Percentiles rank a stretch among this genome's conserved stretches.
These are phyloP conservation scores for Diprion similis DNA, from an alignment of 1,140 invertebrate species.

Conservation along the genomic window DNA sequence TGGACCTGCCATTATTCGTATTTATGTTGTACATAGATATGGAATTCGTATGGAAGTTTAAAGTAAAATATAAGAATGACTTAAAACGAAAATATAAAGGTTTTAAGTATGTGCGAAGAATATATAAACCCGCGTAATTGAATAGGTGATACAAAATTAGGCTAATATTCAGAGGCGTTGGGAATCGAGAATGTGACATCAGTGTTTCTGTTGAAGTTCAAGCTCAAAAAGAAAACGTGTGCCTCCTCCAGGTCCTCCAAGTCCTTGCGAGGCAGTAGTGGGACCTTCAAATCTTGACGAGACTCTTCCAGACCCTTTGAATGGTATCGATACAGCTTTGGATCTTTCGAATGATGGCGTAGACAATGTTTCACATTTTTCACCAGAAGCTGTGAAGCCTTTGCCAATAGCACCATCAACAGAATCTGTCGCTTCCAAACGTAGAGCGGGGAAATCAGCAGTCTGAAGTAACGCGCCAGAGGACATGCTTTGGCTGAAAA, in stretches of 20 bases:
- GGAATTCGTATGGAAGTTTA: no score
- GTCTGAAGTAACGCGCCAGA: slow-evolving; percentile 20
- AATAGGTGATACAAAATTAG: no score
- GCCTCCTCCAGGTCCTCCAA: neutral
- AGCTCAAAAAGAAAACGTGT: neutral
- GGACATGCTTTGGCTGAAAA: slow-evolving; percentile 9
- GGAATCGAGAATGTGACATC: no score
- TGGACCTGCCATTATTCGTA: no score
- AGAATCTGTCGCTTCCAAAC: slow-evolving; percentile 17
- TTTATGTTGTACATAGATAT: no score
- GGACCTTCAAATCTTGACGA: neutral
- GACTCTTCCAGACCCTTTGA: neutral
- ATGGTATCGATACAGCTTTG: neutral
- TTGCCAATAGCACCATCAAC: slow-evolving; percentile 16
- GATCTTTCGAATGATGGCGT: neutral
- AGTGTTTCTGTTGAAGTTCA: neutral
- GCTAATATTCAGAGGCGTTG: no score
- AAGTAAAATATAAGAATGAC: no score
- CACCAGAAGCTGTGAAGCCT: slow-evolving; percentile 2
- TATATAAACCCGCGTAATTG: no score
- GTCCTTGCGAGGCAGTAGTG: neutral
- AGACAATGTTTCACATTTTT: neutral
- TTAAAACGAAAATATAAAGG: no score
- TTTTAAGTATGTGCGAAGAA: no score
- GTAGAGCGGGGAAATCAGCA: slow-evolving; percentile 17